phyloP scores from a whole-genome alignment of 2,797 vertebrate species.

The Enteromius thamalakanensis region DNA sequence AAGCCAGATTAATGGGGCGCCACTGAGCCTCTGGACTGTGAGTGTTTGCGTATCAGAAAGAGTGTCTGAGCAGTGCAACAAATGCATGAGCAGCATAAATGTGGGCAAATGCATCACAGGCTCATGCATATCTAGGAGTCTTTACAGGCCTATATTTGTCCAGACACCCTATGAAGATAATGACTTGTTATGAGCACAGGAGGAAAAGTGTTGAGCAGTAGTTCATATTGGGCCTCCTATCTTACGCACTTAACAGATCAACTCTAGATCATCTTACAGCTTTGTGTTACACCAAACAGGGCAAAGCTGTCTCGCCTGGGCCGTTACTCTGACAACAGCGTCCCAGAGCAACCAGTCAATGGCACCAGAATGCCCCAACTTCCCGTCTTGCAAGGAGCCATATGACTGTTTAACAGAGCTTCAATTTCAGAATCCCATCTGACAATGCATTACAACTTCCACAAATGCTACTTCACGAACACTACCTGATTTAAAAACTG shows the following conservation, averaged over 20 bases:
- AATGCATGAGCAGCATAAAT: conserved; percentile 21
- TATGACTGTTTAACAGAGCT: conserved; percentile 36
- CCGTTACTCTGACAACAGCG: conserved; percentile 64
- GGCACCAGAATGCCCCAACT: conserved; percentile 19
- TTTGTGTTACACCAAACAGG: conserved; percentile 64
- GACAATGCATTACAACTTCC: conserved; percentile 16
- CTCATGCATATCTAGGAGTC: neutral
- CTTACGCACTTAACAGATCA: conserved; percentile 54
- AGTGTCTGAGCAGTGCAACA: conserved; percentile 27
- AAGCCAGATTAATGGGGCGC: conserved; percentile 51
- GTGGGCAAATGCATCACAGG: neutral
- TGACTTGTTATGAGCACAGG: conserved; percentile 2
- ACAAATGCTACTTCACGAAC: conserved; percentile 7
- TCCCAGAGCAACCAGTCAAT: conserved; percentile 44
- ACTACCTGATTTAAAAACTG: neutral
- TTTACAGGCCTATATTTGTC: conserved; percentile 11
- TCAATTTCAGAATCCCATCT: conserved; percentile 27
- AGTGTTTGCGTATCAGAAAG: conserved; percentile 4
- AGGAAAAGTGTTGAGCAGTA: conserved; percentile 42
- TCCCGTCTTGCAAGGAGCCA: conserved; percentile 22
- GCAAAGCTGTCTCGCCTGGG: conserved; percentile 43
- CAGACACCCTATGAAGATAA: conserved; percentile 20
- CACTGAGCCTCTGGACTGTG: conserved; percentile 27
- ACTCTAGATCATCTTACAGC: conserved; percentile 66
- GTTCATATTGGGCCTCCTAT: conserved; percentile 52